phyloP scores from a whole-genome alignment of 2,797 vertebrate species.

The Diplodus puntazzo region DNA sequence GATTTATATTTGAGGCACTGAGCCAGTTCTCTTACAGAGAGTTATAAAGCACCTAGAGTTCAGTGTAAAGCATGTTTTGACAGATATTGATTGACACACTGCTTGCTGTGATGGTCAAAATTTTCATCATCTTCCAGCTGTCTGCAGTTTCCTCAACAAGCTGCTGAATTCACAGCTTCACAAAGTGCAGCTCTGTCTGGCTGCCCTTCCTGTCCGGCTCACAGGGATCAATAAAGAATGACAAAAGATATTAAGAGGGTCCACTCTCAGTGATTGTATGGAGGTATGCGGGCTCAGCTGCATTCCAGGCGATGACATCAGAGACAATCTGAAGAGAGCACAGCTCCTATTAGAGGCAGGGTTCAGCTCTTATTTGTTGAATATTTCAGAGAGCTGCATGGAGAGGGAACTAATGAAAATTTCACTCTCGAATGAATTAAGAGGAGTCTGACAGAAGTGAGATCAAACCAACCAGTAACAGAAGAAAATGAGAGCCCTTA shows the following conservation, averaged over 20 bases:
- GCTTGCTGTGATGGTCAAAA: not conserved
- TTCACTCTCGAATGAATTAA: constrained; percentile 38
- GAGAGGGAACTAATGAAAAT: constrained; percentile 28
- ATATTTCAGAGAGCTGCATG: constrained; percentile 42
- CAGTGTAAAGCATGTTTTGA: not conserved
- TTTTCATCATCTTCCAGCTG: not conserved
- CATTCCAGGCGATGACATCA: not conserved
- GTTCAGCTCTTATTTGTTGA: constrained; percentile 20
- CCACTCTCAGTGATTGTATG: not conserved
- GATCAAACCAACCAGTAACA: constrained; percentile 52
- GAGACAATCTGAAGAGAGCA: not conserved
- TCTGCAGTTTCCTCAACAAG: not conserved
- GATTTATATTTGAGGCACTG: not conserved
- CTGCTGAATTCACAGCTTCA: not conserved
- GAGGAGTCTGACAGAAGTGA: constrained; percentile 35
- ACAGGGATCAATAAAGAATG: constrained; percentile 17
- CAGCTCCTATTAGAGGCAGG: not conserved
- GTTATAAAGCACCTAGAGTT: not conserved
- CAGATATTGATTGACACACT: not conserved
- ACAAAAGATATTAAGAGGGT: constrained; percentile 6
- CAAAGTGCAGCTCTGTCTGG: not conserved
- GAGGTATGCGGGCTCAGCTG: not conserved
- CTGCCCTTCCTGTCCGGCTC: constrained; percentile 1
- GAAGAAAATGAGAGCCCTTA: constrained; percentile 27
- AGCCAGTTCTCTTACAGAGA: not conserved